These are phyloP conservation scores for Hyla sarda DNA, from an alignment of 2,113 vertebrate species.

Conservation along the genomic window DNA sequence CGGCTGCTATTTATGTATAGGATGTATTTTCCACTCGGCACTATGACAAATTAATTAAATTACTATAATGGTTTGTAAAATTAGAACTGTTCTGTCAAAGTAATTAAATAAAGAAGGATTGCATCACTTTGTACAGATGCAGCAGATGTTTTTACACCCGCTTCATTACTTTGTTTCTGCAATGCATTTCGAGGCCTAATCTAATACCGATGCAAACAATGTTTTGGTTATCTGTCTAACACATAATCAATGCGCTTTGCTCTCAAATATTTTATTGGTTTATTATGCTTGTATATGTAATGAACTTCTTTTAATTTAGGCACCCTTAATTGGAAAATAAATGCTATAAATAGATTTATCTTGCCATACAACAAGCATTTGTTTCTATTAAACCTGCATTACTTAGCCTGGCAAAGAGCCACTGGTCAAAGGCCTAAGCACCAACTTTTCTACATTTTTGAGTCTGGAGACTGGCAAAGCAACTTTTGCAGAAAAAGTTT, in stretches of 20 bases:
- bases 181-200: conserved; percentile 44
- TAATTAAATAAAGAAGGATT: conserved; percentile 58
- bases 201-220: conserved; percentile 34
- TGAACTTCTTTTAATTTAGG: conserved; percentile 28
- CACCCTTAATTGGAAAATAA: conserved; percentile 24
- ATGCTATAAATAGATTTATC: conserved; percentile 13
- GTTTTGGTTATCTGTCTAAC: conserved; percentile 26
- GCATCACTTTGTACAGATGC: conserved; percentile 53
- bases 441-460: neutral
- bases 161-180: conserved; percentile 51
- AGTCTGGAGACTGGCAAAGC: neutral
- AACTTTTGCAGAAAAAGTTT: neutral
- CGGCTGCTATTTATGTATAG: conserved; percentile 26
- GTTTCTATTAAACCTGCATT: conserved; percentile 1
- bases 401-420: neutral
- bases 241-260: conserved; percentile 37
- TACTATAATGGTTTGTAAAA: conserved; percentile 46
- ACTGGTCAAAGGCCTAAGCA: neutral
- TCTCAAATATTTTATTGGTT: conserved; percentile 38
- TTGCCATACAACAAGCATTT: neutral
- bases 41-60: conserved; percentile 53
- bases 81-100: conserved; percentile 41
- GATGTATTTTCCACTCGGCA: conserved; percentile 25
- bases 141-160: conserved; percentile 50
- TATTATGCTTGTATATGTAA: conserved; percentile 38